These are phyloP conservation scores for Candoia aspera DNA, from an alignment of 2,113 vertebrate species.

Conservation along the genomic window DNA sequence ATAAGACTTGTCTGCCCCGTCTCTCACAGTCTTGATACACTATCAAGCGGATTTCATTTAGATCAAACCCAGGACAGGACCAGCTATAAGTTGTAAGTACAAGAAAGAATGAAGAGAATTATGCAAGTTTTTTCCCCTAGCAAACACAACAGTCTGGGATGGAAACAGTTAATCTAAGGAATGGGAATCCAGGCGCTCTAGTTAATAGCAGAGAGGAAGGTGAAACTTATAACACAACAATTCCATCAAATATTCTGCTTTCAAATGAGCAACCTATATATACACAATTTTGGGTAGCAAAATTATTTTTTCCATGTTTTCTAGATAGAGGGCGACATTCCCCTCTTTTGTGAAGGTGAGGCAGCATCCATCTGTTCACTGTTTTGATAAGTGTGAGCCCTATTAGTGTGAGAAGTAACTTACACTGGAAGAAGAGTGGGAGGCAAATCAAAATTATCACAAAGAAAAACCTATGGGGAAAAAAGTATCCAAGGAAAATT, in stretches of 20 bases:
- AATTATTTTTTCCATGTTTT: neutral
- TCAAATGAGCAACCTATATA: neutral
- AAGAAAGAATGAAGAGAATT: neutral
- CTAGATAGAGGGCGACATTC: neutral
- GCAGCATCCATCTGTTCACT: neutral
- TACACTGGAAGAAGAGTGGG: neutral
- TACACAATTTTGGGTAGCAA: neutral
- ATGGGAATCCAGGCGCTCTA: neutral
- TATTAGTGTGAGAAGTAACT: neutral
- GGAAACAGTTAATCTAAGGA: neutral
- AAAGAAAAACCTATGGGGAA: neutral
- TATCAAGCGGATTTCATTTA: slow-evolving; percentile 85
- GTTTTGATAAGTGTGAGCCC: neutral
- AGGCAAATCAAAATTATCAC: neutral
- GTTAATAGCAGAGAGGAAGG: neutral
- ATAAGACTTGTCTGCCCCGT: slow-evolving; percentile 85
- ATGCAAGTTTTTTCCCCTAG: neutral
- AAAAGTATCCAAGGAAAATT: neutral
- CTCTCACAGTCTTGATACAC: slow-evolving; percentile 90
- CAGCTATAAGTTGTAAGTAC: slow-evolving; percentile 73
- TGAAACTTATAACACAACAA: neutral
- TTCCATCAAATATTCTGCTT: neutral
- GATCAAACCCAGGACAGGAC: slow-evolving; percentile 82
- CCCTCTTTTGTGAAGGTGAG: neutral
- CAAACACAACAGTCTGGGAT: neutral